Base-by-base conservation (phyloP, 2,113 vertebrate genomes). In the Salvelinus namaycush region DNA sequence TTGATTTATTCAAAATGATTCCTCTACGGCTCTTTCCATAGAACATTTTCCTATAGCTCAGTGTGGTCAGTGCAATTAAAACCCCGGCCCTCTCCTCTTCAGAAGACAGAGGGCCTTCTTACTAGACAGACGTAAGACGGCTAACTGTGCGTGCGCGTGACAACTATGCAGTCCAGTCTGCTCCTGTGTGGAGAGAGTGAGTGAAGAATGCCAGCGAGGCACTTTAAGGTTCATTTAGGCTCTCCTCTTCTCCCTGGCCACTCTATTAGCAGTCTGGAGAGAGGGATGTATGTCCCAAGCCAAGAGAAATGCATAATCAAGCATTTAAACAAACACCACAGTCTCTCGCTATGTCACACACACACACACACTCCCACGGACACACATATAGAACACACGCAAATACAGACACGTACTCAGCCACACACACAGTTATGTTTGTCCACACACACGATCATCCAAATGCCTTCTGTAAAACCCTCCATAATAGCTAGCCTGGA, bases 1-100 rank as follows among this genome's bases (percentile, higher is more conserved):
- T 88, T 86, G 87, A 92, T 92, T 90, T 92, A 92, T 91, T 91
- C 87, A 89, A 91, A 92, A 90, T 91, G 90, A 92, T 92, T 92
- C 91, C 87, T 91, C 84, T 64, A 27, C 1, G 71, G 88, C 81
- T 87, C 88, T 87, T 88, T 90, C 89, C 89, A 83, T 82, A 65
- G 79, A 86, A 88, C 79, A 51, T 79, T 87, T 74, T 87, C 89
- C 88, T 84, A 85, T 88, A 88, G 90, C 90, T 92, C 90, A 90
- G 72, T 29, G 79, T 87, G 87, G 90, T 84, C 83, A 88, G 87
- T 82, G 90, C 89, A 92, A 92, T 92, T 92, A 92, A 44, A 88
- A 85, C 39, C 39, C 39, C 2, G 39, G 85, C 82, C 87, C 90
- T 90, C 91, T 84, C 89, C 88, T 89, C 88, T 67, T 60, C 86